Base-by-base conservation (phyloP, 2,888 invertebrate genomes). In the Ectobius pallidus region DNA sequence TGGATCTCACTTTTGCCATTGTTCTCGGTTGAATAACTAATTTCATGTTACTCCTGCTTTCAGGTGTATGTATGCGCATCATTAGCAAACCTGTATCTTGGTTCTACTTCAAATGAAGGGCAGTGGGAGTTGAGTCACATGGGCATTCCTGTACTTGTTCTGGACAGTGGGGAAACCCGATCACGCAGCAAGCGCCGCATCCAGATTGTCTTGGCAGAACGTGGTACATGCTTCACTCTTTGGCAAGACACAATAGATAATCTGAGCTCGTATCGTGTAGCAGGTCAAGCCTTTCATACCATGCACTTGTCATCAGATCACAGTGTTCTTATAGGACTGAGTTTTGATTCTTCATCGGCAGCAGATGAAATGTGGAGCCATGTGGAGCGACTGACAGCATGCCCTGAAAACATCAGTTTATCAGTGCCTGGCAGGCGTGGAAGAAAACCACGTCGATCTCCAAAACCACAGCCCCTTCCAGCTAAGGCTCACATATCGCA, bases 191-290 rank as follows among this genome's bases (percentile, higher is more conserved):
- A 90, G 78, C 86, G 91, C 34, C 87, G 89, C 27, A 88, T 93
- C 14, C 89, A 91, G 76, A 87, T 93, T 49, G 86, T 92, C 2
- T 81, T 93, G 68, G 92, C 92, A 2, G 93, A 93, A 81, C 87
- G 91, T 39, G 93, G 94, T 18, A 92, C 93, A 1, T 92, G 92
- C 72, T 93, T 95, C 82, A 90, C 91, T 71, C 83, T 95, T 25
- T 94, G 94, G 94, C 88, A 88, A 77, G 94, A 94, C 82, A 89
- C 89, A 65, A 91, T 94, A 77, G 93, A 93, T 82, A 92, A 93
- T 81, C 83, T 93, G 75, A 91, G 91, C 9, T 88, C 90, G 72
- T 94, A 94, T 84, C 79, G 80, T 79, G 82, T 88, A 18, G 87
- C 89, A 18, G 90, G 91, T 0, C 88, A 89, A 49, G 89, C 91